Percentiles rank a stretch among this genome's conserved stretches.
These are phyloP conservation scores for Caenorhabditis macrosperma DNA, from an alignment of 2,888 invertebrate species.

Conservation along the genomic window DNA sequence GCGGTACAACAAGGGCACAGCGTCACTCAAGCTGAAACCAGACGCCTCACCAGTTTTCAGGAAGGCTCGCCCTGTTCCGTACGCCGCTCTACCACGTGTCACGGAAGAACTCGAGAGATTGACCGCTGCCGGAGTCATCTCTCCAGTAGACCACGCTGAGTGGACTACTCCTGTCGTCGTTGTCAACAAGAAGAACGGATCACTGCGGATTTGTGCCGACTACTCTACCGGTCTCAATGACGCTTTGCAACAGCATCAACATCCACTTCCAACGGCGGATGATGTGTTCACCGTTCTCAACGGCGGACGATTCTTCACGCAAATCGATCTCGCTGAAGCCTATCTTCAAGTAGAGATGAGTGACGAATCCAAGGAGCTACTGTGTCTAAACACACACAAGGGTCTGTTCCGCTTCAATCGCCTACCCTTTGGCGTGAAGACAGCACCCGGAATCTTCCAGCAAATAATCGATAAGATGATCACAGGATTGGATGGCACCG, in stretches of 20 bases:
- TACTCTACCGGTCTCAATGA: slow-evolving; percentile 69
- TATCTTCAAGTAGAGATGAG: slow-evolving; percentile 68
- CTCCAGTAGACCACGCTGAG: slow-evolving; percentile 54
- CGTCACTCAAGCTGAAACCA: slow-evolving; percentile 33
- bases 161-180: slow-evolving; percentile 71
- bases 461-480: slow-evolving; percentile 59
- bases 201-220: slow-evolving; percentile 67
- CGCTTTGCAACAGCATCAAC: slow-evolving; percentile 50
- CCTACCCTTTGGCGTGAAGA: slow-evolving; percentile 68
- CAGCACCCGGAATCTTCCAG: slow-evolving; percentile 68
- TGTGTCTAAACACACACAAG: slow-evolving; percentile 51
- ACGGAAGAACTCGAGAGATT: slow-evolving; percentile 57
- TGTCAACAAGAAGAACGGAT: slow-evolving; percentile 66
- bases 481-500: slow-evolving; percentile 45
- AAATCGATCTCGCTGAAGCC: slow-evolving; percentile 68
- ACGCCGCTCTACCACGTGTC: slow-evolving; percentile 15
- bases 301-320: slow-evolving; percentile 35
- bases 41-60: slow-evolving; percentile 9
- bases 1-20: slow-evolving; percentile 37
- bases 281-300: slow-evolving; percentile 63
- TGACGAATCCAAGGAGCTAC: slow-evolving; percentile 42
- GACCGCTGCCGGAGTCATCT: slow-evolving; percentile 37
- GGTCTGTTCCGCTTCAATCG: slow-evolving; percentile 66
- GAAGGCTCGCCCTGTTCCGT: slow-evolving; percentile 45
- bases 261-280: slow-evolving; percentile 66